These are phyloP conservation scores for Sebastes minor DNA, from an alignment of 2,797 vertebrate genomes.

Conservation along the genomic window DNA sequence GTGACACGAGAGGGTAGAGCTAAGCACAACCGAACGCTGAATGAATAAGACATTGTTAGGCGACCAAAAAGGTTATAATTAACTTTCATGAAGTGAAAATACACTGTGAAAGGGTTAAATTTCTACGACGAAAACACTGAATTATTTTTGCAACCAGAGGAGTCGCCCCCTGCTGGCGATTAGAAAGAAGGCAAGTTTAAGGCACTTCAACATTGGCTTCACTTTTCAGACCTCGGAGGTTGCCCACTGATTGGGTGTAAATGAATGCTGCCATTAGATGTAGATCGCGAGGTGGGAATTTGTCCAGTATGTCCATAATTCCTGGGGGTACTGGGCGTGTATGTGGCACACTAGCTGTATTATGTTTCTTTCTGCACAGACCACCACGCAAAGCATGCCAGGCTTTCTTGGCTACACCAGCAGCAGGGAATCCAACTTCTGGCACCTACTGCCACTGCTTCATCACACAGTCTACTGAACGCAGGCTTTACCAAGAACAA, in stretches of 20 bases:
- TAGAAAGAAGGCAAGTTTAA: not conserved
- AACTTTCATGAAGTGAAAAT: too few species aligned
- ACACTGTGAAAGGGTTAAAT: too few species aligned
- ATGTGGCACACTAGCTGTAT: not conserved
- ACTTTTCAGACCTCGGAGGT: not conserved
- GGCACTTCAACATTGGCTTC: not conserved
- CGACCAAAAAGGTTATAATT: too few species aligned
- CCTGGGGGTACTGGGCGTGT: not conserved
- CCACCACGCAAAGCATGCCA: not conserved
- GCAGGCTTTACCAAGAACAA: conserved; percentile 1
- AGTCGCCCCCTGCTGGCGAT: not conserved
- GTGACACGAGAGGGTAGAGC: too few species aligned
- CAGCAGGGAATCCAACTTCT: not conserved
- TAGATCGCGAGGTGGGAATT: not conserved
- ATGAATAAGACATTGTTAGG: too few species aligned
- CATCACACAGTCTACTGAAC: not conserved
- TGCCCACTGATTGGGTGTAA: not conserved
- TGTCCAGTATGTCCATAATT: not conserved
- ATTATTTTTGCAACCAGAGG: not conserved
- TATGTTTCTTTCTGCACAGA: not conserved
- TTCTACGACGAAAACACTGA: too few species aligned
- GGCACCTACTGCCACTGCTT: not conserved
- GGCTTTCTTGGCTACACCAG: not conserved
- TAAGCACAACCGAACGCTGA: too few species aligned
- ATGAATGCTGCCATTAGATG: not conserved